Percentiles rank a stretch among this genome's conserved stretches.
Conservation (phyloP, 1,140 invertebrate species). For the Colletes latitarsis region DNA sequence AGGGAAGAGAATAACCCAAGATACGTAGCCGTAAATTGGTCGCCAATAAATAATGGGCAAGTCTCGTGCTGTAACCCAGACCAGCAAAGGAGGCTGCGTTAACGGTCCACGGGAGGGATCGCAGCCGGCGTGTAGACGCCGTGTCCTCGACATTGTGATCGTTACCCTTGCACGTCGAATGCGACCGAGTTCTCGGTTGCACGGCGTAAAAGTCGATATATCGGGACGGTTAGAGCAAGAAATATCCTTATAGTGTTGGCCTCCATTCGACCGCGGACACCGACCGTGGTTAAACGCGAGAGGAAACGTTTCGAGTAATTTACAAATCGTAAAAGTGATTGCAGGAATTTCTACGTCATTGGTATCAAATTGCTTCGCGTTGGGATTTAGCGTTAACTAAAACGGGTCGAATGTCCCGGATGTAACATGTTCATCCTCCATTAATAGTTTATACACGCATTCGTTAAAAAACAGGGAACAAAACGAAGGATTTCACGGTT, state of each 20-base stretch:
- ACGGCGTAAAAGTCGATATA: conserved; percentile 60
- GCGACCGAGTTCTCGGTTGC: conserved; percentile 68
- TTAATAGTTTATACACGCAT: neutral
- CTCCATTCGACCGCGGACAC: neutral
- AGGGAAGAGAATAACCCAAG: neutral
- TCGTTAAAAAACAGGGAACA: neutral
- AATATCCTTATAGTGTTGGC: neutral
- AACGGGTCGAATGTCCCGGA: too few species aligned
- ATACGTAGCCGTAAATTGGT: conserved; percentile 50
- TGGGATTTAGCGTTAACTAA: too few species aligned
- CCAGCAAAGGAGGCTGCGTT: conserved; percentile 61
- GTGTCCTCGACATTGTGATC: conserved; percentile 16
- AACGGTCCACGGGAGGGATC: conserved; percentile 53
- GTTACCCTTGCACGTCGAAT: conserved; percentile 58
- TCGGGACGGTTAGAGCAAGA: conserved; percentile 9
- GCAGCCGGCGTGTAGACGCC: conserved; percentile 3
- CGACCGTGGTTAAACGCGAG: neutral
- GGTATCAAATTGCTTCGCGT: too few species aligned
- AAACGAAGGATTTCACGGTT: neutral
- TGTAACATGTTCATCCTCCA: too few species aligned
- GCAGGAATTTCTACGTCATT: neutral
- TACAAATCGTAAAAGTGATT: neutral
- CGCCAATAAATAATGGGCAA: conserved; percentile 51
- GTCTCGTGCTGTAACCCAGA: conserved; percentile 34
- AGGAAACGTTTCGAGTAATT: neutral